Evolutionary conservation across 2,113 vertebrate genomes (phyloP).

Genomic region (Leptobrachium leishanense): DNA sequence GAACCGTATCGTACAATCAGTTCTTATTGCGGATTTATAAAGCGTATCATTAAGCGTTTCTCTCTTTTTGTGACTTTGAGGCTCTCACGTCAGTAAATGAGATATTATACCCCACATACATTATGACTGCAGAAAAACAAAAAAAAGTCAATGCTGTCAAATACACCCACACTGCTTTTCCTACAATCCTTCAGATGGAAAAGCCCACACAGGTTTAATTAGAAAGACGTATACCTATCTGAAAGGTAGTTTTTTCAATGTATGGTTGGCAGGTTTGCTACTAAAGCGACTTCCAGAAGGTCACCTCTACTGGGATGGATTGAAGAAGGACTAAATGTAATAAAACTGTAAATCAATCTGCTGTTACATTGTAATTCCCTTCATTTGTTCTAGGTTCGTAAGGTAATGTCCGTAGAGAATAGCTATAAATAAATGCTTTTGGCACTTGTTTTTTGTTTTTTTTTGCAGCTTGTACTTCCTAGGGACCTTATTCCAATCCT

Average conservation of each 20-base stretch:
- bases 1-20: too few species aligned
- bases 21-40: too few species aligned
- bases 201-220: conserved; percentile 8
- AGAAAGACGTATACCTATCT: background rate
- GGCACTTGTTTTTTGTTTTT: too few species aligned
- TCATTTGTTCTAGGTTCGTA: background rate
- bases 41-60: too few species aligned
- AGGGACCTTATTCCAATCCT: too few species aligned
- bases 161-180: background rate
- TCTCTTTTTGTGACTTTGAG: background rate
- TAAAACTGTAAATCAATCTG: background rate
- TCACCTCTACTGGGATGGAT: background rate
- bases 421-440: too few species aligned
- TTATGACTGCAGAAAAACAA: conserved; percentile 8
- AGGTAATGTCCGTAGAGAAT: too few species aligned
- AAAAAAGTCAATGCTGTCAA: conserved; percentile 20
- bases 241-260: background rate
- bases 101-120: conserved; percentile 4
- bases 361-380: background rate
- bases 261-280: background rate
- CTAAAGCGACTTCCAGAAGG: background rate
- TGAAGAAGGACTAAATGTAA: background rate
- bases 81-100: conserved; percentile 6
- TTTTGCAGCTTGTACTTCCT: too few species aligned
- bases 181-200: background rate